phyloP scores from a whole-genome alignment of 2,797 vertebrate genomes.

The Limosa lapponica region DNA sequence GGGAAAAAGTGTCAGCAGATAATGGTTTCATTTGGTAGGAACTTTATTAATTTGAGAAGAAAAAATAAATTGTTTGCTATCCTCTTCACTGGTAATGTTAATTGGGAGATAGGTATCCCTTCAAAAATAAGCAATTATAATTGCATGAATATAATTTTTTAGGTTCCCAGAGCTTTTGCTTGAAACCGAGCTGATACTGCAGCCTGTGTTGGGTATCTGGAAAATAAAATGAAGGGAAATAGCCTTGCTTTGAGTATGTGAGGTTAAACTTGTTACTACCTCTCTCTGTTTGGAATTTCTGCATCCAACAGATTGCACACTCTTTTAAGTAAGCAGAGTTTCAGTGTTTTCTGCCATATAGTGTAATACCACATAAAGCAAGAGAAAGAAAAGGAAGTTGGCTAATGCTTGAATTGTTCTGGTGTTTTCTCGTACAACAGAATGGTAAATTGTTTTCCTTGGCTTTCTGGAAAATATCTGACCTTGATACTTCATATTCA shows the following conservation, averaged over 20 bases:
- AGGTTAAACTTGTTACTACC: not conserved
- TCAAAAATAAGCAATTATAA: not conserved
- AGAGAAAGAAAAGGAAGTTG: slow-evolving; percentile 17
- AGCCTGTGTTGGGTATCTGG: not conserved
- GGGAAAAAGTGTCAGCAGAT: not conserved
- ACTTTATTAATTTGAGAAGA: not conserved
- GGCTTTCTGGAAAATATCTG: slow-evolving; percentile 66
- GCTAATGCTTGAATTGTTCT: slow-evolving; percentile 35
- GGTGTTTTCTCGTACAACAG: slow-evolving; percentile 35
- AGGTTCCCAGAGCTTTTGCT: not conserved
- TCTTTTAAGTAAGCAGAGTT: not conserved
- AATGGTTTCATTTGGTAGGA: not conserved
- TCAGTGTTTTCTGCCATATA: not conserved
- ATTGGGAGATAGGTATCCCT: not conserved
- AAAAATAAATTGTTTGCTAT: not conserved
- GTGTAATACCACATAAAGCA: not conserved
- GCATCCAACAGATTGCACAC: not conserved
- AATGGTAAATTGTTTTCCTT: slow-evolving; percentile 53
- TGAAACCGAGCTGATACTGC: not conserved
- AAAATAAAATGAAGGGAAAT: not conserved
- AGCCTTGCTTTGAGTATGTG: not conserved
- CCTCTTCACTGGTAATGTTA: not conserved
- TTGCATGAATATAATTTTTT: not conserved
- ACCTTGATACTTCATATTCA: slow-evolving; percentile 63
- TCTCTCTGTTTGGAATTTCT: not conserved